These are phyloP conservation scores for Bactericera cockerelli DNA, from an alignment of 1,140 invertebrate genomes.

Conservation along the genomic window DNA sequence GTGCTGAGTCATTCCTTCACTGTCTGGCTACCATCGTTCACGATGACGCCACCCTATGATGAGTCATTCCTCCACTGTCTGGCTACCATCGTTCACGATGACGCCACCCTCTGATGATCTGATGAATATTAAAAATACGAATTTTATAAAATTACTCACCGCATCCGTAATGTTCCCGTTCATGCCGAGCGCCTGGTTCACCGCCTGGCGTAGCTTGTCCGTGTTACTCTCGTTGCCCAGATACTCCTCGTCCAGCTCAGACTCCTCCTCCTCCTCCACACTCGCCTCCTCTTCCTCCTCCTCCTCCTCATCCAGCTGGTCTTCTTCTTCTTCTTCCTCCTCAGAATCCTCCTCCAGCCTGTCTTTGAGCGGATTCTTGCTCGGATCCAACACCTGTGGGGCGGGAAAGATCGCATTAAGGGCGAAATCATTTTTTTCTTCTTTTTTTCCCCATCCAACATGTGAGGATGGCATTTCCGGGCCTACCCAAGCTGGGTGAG, in stretches of 20 bases:
- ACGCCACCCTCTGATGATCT: too few relatives aligned
- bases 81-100: too few relatives aligned
- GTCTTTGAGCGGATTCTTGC: not conserved
- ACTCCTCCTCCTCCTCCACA: not conserved
- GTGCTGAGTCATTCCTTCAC: too few relatives aligned
- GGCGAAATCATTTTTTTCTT: too few relatives aligned
- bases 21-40: too few relatives aligned
- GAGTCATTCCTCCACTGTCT: too few relatives aligned
- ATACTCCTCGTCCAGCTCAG: not conserved
- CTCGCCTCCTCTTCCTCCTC: not conserved
- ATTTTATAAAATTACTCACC: not conserved
- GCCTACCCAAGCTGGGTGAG: too few relatives aligned
- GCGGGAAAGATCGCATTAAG: too few relatives aligned
- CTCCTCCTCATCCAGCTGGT: not conserved
- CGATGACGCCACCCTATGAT: too few relatives aligned
- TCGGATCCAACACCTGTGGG: not conserved
- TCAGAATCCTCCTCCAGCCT: not conserved
- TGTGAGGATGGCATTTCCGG: too few relatives aligned
- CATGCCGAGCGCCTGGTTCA: not conserved
- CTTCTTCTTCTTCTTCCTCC: not conserved
- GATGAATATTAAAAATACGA: too few relatives aligned
- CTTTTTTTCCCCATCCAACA: too few relatives aligned
- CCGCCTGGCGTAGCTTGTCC: not conserved
- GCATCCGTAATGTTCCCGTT: not conserved
- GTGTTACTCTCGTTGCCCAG: slow-evolving; percentile 4